Evolutionary conservation across 2,113 vertebrate genomes (phyloP), one percentile per base, ranked within the genome.

Genomic region (Anolis sagrei): DNA sequence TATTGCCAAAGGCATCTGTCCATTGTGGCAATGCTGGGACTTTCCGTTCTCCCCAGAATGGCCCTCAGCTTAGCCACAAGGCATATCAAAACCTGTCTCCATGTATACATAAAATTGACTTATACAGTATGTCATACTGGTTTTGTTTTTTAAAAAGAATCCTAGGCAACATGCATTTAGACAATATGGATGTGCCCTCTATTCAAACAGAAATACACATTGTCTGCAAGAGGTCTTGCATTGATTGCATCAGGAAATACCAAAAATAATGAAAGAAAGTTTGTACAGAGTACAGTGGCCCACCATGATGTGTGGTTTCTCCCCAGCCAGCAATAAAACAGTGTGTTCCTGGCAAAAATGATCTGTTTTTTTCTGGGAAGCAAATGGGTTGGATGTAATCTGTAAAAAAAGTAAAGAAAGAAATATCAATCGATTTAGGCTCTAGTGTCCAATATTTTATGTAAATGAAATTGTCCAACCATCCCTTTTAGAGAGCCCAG

Each of bases 251-350:
- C 69, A 86, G 13, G 64, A 72, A 49, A 80, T 86, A 27, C n/a
- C 39, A 86, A 51, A 81, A 14, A 4, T n/a, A 48, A 54, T 73
- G 29, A 23, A 8, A 80, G 19, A 19, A 36, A 19, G 5, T 58
- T 58, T 32, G n/a, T 29, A 25, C 54, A 75, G 76, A 89, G 61
- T 51, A 32, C 86, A 21, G 70, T 74, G 13, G 93, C 93, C n/a
- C 80, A 97, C 96, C 96, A 87, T 72, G 58, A 0, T 86, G 0
- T 2, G 0, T 1, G 58, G 91, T n/a, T 0, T 0, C 10, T 16
- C 99, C 99, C 99, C 99, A 99, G 9, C 98, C 99, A 88, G 98
- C 95, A 72, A 99, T 97, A 32, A 93, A 96, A 89, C 98, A 99
- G 18, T 87, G 95, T 19, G n/a, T 96, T 93, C 97, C 98, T 68